phyloP scores from a whole-genome alignment of 2,113 vertebrate species.

The Tenebrosternarchus preto region DNA sequence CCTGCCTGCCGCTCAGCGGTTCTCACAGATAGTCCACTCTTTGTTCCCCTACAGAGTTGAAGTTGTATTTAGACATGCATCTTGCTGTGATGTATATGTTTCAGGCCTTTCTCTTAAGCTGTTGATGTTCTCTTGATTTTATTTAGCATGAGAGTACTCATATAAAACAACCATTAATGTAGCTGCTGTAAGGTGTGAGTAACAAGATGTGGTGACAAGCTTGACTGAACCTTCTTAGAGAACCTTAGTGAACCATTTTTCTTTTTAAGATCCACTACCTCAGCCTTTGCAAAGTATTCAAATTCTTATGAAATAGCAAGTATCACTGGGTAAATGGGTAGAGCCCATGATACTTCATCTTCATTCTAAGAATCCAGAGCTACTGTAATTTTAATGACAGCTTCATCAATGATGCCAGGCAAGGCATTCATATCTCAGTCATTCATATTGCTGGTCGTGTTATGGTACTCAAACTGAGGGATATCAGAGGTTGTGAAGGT shows the following conservation, averaged over 20 bases:
- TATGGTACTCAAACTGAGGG: too few relatives aligned
- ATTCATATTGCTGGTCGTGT: too few relatives aligned
- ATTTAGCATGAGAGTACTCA: not conserved
- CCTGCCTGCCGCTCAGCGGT: conserved; percentile 67
- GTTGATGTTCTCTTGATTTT: not conserved
- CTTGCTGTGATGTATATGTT: conserved; percentile 1
- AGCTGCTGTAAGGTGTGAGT: not conserved
- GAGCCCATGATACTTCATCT: too few relatives aligned
- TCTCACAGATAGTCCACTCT: conserved; percentile 52
- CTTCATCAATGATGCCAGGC: too few relatives aligned
- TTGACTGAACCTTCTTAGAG: not conserved
- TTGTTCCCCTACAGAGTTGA: conserved; percentile 61
- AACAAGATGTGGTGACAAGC: not conserved
- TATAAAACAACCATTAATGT: not conserved
- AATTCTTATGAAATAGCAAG: too few relatives aligned
- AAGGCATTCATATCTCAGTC: too few relatives aligned
- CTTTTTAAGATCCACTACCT: too few relatives aligned
- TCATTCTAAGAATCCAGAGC: too few relatives aligned
- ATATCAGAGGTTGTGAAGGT: not conserved
- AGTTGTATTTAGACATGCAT: conserved; percentile 13
- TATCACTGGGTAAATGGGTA: too few relatives aligned
- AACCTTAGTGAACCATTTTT: not conserved
- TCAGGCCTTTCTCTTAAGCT: not conserved
- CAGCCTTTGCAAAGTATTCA: too few relatives aligned
- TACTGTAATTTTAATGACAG: too few relatives aligned